Conservation (phyloP, 2,888 invertebrate genomes). For the Strigamia maritima region DNA sequence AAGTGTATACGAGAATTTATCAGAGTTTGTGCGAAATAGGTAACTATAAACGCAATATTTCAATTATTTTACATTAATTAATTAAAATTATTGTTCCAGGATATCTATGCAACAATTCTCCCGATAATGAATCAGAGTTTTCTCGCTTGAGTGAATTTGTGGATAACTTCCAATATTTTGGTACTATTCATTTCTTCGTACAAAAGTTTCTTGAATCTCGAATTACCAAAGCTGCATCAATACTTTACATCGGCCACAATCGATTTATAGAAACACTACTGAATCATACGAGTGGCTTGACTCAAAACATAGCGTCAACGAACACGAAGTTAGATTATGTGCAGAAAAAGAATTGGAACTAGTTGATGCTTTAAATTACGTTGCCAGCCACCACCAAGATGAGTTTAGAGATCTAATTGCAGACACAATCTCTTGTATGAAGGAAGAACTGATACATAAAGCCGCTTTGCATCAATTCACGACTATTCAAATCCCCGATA, state of each 20-base stretch:
- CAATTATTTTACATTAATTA: not conserved
- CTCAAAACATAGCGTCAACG: conserved; percentile 79
- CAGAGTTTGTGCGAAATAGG: conserved; percentile 41
- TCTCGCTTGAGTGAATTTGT: conserved; percentile 57
- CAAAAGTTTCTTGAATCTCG: conserved; percentile 55
- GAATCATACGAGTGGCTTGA: conserved; percentile 81
- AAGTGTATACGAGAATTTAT: conserved; percentile 40
- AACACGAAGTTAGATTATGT: conserved; percentile 78
- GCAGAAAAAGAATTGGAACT: conserved; percentile 74
- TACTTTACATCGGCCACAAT: conserved; percentile 63
- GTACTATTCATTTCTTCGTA: conserved; percentile 51
- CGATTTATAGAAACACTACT: conserved; percentile 73
- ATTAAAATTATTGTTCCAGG: conserved; percentile 42
- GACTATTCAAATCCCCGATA: conserved; percentile 50
- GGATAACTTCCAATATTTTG: conserved; percentile 56
- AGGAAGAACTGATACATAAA: conserved; percentile 56
- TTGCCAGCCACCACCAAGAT: conserved; percentile 72
- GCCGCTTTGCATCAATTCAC: conserved; percentile 56
- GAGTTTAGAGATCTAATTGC: conserved; percentile 72
- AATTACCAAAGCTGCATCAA: conserved; percentile 57
- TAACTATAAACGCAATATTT: conserved; percentile 8
- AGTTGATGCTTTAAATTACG: conserved; percentile 66
- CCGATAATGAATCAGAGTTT: conserved; percentile 31
- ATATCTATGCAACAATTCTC: conserved; percentile 45
- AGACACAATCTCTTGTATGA: conserved; percentile 68